A percentile compares a stretch with the other conserved stretches of the same genome.
These are phyloP conservation scores for Lypha dubia DNA, from an alignment of 2,888 invertebrate genomes.

Conservation along the genomic window DNA sequence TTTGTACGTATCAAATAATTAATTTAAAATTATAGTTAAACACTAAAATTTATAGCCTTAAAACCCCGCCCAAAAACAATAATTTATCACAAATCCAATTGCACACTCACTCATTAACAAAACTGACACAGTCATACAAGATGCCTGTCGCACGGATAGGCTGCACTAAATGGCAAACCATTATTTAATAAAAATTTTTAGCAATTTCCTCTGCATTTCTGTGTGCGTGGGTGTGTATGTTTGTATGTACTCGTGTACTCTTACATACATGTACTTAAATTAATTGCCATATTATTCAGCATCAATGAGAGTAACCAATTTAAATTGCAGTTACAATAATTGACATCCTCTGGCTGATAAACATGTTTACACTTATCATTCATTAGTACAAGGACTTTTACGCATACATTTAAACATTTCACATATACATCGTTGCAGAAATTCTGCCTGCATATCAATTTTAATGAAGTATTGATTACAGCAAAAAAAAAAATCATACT, in stretches of 20 bases:
- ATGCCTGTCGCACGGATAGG: neutral
- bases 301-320: slow-evolving; percentile 1
- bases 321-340: slow-evolving; percentile 5
- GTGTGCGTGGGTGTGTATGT: too few relatives aligned
- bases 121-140: neutral
- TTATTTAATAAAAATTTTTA: neutral
- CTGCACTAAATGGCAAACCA: neutral
- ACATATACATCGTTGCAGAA: neutral
- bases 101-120: neutral
- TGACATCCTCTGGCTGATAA: slow-evolving; percentile 19
- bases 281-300: slow-evolving; percentile 42
- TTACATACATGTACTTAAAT: slow-evolving; percentile 5
- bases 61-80: slow-evolving; percentile 14
- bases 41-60: neutral
- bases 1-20: neutral
- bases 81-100: neutral
- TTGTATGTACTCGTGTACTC: too few relatives aligned
- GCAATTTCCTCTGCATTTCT: neutral
- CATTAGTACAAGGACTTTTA: slow-evolving; percentile 7
- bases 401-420: neutral
- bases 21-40: slow-evolving; percentile 13
- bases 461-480: neutral
- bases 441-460: neutral
- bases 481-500: neutral
- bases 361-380: neutral